phyloP scores from a whole-genome alignment of 2,888 invertebrate species.

The Eupithecia abbreviata region DNA sequence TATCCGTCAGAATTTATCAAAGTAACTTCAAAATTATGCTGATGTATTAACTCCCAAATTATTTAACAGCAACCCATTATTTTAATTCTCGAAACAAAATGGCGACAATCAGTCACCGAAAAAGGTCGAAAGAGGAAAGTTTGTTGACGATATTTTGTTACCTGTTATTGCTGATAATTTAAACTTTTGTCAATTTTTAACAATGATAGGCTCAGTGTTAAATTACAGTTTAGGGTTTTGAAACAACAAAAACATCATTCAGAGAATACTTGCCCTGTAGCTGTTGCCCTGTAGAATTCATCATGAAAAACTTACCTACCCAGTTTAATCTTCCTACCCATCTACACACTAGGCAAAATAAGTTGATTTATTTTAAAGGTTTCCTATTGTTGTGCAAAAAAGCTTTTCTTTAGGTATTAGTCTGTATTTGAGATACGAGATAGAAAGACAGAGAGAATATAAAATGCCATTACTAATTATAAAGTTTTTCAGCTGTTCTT shows the following conservation, averaged over 20 bases:
- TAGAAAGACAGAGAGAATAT: too few relatives aligned
- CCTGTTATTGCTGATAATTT: slow-evolving; percentile 29
- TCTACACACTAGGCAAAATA: not conserved
- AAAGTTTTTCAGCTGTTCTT: too few relatives aligned
- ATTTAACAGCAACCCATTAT: not conserved
- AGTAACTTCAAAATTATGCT: not conserved
- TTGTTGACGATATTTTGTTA: slow-evolving; percentile 23
- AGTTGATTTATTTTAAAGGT: too few relatives aligned
- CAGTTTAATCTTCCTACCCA: not conserved
- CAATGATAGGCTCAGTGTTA: slow-evolving; percentile 10
- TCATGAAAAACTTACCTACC: not conserved
- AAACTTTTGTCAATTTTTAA: slow-evolving; percentile 27
- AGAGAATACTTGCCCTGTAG: not conserved
- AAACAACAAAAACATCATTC: not conserved
- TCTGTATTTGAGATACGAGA: too few relatives aligned
- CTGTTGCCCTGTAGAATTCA: slow-evolving; percentile 3
- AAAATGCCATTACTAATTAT: too few relatives aligned
- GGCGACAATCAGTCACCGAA: slow-evolving; percentile 26
- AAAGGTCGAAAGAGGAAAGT: slow-evolving; percentile 10
- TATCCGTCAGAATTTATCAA: not conserved
- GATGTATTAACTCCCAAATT: not conserved
- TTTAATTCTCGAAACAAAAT: slow-evolving; percentile 21
- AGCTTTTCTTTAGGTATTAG: not conserved
- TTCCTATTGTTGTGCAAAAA: not conserved
- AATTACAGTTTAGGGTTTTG: slow-evolving; percentile 5